A percentile compares a stretch with the other conserved stretches of the same genome.
These are phyloP conservation scores for Falco cherrug DNA, from an alignment of 2,797 vertebrate genomes.

Conservation along the genomic window DNA sequence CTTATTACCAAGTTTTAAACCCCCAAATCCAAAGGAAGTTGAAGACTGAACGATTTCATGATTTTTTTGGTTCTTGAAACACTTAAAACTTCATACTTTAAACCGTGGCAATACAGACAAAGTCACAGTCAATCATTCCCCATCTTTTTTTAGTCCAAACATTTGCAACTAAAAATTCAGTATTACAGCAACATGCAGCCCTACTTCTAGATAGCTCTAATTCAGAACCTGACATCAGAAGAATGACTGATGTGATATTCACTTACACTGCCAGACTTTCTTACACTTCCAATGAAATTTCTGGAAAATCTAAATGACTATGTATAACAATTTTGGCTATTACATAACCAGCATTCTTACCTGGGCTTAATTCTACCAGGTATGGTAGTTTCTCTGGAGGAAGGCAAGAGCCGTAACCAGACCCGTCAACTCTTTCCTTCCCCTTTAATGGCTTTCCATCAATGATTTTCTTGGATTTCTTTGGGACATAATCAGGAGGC, in stretches of 20 bases:
- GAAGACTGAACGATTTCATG: neutral
- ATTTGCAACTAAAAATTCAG: neutral
- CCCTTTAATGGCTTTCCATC: conserved; percentile 83
- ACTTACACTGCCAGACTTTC: neutral
- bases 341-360: conserved; percentile 71
- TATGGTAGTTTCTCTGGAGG: conserved; percentile 96
- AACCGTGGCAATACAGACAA: neutral
- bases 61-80: neutral
- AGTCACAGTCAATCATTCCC: neutral
- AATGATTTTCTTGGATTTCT: conserved; percentile 83
- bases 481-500: conserved; percentile 87
- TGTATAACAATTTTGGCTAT: neutral
- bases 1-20: neutral
- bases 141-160: neutral
- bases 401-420: conserved; percentile 79
- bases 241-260: neutral
- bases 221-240: neutral
- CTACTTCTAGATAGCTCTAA: neutral
- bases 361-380: conserved; percentile 96
- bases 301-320: neutral
- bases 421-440: conserved; percentile 79
- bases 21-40: neutral
- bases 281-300: neutral
- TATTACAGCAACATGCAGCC: neutral
- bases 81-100: neutral